These are phyloP conservation scores for Nymphalis urticae DNA, from an alignment of 2,888 invertebrate species.

Conservation along the genomic window DNA sequence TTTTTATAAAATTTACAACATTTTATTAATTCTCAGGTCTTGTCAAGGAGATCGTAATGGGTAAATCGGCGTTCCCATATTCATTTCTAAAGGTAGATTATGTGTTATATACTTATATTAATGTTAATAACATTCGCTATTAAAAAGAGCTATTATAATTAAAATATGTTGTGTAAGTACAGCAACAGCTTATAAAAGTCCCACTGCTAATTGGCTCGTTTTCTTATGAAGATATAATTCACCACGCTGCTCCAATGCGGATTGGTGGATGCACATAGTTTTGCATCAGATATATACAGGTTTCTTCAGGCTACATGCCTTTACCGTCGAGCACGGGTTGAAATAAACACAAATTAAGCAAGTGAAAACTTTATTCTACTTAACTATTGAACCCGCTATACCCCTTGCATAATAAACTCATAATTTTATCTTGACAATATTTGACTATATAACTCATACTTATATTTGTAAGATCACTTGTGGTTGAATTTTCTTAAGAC, in stretches of 20 bases:
- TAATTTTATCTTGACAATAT: neutral
- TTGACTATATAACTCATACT: neutral
- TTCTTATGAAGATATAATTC: too few relatives aligned
- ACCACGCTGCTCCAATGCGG: too few relatives aligned
- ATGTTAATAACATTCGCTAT: neutral
- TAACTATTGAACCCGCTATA: too few relatives aligned
- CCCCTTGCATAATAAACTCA: too few relatives aligned
- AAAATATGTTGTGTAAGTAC: neutral
- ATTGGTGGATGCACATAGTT: too few relatives aligned
- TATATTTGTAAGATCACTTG: neutral
- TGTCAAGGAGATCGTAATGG: conserved; percentile 73
- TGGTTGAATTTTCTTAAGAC: neutral
- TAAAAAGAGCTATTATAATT: neutral
- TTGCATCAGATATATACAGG: too few relatives aligned
- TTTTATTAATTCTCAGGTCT: conserved; percentile 56
- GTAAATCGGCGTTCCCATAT: conserved; percentile 71
- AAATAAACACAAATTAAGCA: too few relatives aligned
- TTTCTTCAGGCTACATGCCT: too few relatives aligned
- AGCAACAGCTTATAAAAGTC: too few relatives aligned
- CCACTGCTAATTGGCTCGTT: too few relatives aligned
- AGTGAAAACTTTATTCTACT: too few relatives aligned
- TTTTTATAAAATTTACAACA: conserved; percentile 2
- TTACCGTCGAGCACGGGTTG: too few relatives aligned
- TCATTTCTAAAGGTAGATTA: conserved; percentile 70
- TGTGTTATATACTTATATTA: neutral